phyloP scores from a whole-genome alignment of 1,140 invertebrate species.

The Panagrolaimus sp. region DNA sequence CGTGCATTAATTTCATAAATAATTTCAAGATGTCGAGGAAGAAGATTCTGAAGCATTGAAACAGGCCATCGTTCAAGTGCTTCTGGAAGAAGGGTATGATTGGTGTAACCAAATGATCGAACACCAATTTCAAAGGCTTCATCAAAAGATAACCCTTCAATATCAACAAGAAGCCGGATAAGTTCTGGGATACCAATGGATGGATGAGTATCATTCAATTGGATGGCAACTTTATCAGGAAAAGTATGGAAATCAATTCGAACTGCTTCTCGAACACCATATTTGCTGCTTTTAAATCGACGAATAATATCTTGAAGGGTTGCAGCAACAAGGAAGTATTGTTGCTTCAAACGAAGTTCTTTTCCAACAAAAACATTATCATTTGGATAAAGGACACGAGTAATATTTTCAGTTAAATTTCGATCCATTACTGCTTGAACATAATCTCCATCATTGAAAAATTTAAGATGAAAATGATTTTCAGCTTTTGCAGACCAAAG shows the following conservation, averaged over 20 bases:
- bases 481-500: slow-evolving; percentile 98
- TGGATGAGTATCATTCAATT: slow-evolving; percentile 97
- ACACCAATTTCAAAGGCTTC: slow-evolving; percentile 83
- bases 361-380: slow-evolving; percentile 95
- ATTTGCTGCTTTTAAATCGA: slow-evolving; percentile 89
- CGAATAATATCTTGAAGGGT: slow-evolving; percentile 80
- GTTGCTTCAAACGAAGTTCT: slow-evolving; percentile 92
- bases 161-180: slow-evolving; percentile 87
- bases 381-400: slow-evolving; percentile 93
- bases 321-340: slow-evolving; percentile 96
- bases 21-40: slow-evolving; percentile 91
- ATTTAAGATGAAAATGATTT: slow-evolving; percentile 88
- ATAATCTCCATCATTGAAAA: slow-evolving; percentile 82
- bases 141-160: slow-evolving; percentile 66
- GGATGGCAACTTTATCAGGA: slow-evolving; percentile 94
- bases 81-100: slow-evolving; percentile 96
- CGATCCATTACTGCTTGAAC: slow-evolving; percentile 96
- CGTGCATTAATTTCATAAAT: slow-evolving; percentile 92
- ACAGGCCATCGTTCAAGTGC: slow-evolving; percentile 93
- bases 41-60: slow-evolving; percentile 75
- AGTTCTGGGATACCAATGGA: slow-evolving; percentile 94
- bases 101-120: slow-evolving; percentile 90
- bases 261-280: slow-evolving; percentile 75
- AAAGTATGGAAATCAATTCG: slow-evolving; percentile 80
- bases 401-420: slow-evolving; percentile 94